These are phyloP conservation scores for Eudemis profundana DNA, from an alignment of 2,888 invertebrate species.

Conservation along the genomic window DNA sequence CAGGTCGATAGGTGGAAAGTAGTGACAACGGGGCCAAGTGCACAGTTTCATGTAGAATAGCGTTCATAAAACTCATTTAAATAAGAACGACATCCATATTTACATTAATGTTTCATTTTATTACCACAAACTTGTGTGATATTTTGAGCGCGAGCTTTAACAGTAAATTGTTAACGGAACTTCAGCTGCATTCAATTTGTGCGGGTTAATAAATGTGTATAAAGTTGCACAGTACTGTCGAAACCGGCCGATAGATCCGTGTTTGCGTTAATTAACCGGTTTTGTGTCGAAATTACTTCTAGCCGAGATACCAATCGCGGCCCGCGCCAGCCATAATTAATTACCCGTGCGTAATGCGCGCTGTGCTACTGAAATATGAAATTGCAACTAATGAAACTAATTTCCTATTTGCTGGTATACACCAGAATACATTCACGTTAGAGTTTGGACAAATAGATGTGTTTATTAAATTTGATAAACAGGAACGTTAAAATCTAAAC, in stretches of 20 bases:
- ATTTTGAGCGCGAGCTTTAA: slow-evolving; percentile 41
- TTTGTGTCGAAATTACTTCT: slow-evolving; percentile 53
- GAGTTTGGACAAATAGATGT: background rate
- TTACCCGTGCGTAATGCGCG: slow-evolving; percentile 7
- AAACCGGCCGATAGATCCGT: slow-evolving; percentile 6
- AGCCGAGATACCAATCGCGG: slow-evolving; percentile 43
- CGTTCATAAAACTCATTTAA: slow-evolving; percentile 9
- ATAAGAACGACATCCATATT: slow-evolving; percentile 8
- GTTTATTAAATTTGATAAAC: background rate
- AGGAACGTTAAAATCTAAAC: background rate
- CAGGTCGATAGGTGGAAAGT: background rate
- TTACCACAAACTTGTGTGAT: slow-evolving; percentile 13
- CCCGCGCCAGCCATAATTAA: slow-evolving; percentile 18
- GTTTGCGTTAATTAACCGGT: slow-evolving; percentile 50
- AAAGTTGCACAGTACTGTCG: slow-evolving; percentile 9
- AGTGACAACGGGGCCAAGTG: background rate
- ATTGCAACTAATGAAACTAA: slow-evolving; percentile 44
- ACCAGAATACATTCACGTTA: background rate
- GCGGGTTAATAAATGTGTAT: slow-evolving; percentile 18
- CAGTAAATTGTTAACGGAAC: slow-evolving; percentile 32
- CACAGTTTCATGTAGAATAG: background rate
- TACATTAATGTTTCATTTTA: slow-evolving; percentile 12
- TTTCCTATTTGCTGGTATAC: slow-evolving; percentile 33
- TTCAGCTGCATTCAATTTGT: slow-evolving; percentile 29
- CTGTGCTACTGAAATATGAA: slow-evolving; percentile 45